phyloP scores from a whole-genome alignment of 2,888 invertebrate species.

The Rhingia rostrata region DNA sequence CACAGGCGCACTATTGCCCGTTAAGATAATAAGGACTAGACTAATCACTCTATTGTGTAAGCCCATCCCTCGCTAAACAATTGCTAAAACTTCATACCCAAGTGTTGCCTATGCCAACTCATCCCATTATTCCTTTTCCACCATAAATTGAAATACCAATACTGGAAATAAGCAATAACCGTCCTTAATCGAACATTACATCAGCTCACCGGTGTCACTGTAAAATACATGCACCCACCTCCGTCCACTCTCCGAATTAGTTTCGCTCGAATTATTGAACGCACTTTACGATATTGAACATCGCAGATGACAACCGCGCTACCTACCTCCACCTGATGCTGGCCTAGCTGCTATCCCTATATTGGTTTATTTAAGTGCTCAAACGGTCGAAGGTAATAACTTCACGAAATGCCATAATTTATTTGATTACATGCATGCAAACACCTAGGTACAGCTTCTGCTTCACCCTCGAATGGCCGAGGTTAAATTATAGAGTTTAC shows the following conservation, averaged over 20 bases:
- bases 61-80: too few relatives aligned
- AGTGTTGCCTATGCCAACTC: too few relatives aligned
- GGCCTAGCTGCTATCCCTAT: not conserved
- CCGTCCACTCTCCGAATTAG: conserved; percentile 61
- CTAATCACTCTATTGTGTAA: too few relatives aligned
- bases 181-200: conserved; percentile 58
- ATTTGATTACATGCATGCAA: conserved; percentile 72
- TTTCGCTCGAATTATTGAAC: conserved; percentile 68
- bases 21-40: too few relatives aligned
- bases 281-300: conserved; percentile 67
- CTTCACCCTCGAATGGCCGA: conserved; percentile 61
- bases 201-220: conserved; percentile 18
- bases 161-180: conserved; percentile 46
- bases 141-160: too few relatives aligned
- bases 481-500: conserved; percentile 68
- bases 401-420: conserved; percentile 68
- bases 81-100: too few relatives aligned
- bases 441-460: conserved; percentile 47
- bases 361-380: conserved; percentile 69
- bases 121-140: too few relatives aligned
- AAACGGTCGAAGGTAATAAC: conserved; percentile 28
- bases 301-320: conserved; percentile 65
- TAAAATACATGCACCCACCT: conserved; percentile 22
- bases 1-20: too few relatives aligned
- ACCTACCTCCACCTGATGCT: conserved; percentile 65